Conservation (phyloP, 2,888 invertebrate species). For the Hipparchia semele region DNA sequence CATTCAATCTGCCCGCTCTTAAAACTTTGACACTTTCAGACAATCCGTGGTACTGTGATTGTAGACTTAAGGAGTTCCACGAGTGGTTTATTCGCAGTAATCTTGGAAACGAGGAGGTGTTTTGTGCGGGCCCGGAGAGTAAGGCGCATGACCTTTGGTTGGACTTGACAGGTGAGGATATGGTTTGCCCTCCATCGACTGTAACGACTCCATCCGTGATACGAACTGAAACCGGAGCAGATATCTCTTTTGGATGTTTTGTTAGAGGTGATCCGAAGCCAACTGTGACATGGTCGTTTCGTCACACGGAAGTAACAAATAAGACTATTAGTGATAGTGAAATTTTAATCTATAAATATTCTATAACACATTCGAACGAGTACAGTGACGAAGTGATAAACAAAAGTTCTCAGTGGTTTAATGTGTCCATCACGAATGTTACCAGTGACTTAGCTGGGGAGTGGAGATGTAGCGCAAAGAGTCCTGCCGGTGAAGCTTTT, state of each 20-base stretch:
- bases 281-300: conserved; percentile 90
- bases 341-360: conserved; percentile 60
- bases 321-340: conserved; percentile 63
- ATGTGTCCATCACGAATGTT: conserved; percentile 91
- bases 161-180: conserved; percentile 87
- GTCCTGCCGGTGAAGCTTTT: conserved; percentile 84
- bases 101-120: conserved; percentile 88
- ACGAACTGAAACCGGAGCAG: conserved; percentile 90
- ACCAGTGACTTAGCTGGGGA: conserved; percentile 92
- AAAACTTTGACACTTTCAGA: conserved; percentile 92
- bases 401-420: conserved; percentile 87
- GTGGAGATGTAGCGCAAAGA: conserved; percentile 91
- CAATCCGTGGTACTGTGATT: conserved; percentile 96
- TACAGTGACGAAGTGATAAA: conserved; percentile 69
- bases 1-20: conserved; percentile 79
- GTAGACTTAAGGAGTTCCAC: conserved; percentile 91
- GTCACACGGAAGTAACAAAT: conserved; percentile 78
- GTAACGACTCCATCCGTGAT: conserved; percentile 81
- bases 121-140: conserved; percentile 87
- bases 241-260: conserved; percentile 91
- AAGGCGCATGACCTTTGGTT: conserved; percentile 89
- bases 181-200: conserved; percentile 91
- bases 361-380: conserved; percentile 62
- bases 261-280: conserved; percentile 92
- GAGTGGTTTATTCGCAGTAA: conserved; percentile 92